Conservation (phyloP, 1,140 invertebrate genomes). For the Vanessa atalanta region DNA sequence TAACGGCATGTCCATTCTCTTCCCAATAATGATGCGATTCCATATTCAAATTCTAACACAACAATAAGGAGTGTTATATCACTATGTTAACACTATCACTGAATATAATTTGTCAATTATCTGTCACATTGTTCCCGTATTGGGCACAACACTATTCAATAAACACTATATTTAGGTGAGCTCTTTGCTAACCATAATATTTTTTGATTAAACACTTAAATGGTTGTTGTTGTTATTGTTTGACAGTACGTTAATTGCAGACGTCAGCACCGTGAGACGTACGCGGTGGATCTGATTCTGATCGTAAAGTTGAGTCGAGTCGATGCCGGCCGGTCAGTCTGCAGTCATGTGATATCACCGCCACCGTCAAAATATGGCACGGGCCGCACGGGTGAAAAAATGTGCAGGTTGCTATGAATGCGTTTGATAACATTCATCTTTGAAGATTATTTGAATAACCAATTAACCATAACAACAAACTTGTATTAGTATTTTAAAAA, state of each 20-base stretch:
- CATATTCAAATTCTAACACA: constrained; percentile 63
- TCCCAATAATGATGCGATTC: constrained; percentile 75
- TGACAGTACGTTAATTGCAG: constrained; percentile 2
- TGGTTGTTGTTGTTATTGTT: constrained; percentile 4
- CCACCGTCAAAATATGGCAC: constrained; percentile 66
- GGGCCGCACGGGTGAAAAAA: constrained; percentile 55
- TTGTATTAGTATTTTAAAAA: too few relatives aligned
- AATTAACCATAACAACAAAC: background rate
- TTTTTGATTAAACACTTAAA: background rate
- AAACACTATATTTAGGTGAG: constrained; percentile 10
- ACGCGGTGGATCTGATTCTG: constrained; percentile 51
- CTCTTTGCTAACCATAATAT: constrained; percentile 12
- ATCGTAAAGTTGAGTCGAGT: constrained; percentile 32
- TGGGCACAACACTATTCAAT: constrained; percentile 41
- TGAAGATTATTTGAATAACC: background rate
- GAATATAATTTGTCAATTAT: constrained; percentile 31
- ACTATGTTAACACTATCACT: constrained; percentile 55
- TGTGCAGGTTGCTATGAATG: constrained; percentile 46
- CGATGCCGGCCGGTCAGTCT: constrained; percentile 54
- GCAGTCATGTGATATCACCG: constrained; percentile 66
- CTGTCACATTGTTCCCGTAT: constrained; percentile 48
- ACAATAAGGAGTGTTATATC: constrained; percentile 41
- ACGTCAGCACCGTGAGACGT: constrained; percentile 43
- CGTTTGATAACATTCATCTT: constrained; percentile 1
- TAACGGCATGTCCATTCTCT: constrained; percentile 71